These are phyloP conservation scores for Siphamia tubifer DNA, from an alignment of 2,113 vertebrate species.

Conservation along the genomic window DNA sequence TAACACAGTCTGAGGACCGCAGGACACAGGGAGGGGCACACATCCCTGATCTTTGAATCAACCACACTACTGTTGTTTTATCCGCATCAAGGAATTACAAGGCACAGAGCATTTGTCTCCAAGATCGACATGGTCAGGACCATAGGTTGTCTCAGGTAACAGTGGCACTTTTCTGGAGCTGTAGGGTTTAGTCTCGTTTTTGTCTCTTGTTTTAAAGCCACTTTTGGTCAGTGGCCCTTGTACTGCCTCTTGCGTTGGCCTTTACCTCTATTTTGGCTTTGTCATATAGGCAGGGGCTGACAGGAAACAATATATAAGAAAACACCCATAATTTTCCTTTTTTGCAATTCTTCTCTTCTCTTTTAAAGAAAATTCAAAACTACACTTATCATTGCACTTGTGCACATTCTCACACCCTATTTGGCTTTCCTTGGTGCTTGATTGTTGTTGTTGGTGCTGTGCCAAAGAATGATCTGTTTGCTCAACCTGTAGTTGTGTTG, in stretches of 20 bases:
- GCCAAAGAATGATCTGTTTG: constrained; percentile 33
- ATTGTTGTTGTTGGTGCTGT: constrained; percentile 46
- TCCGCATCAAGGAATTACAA: constrained; percentile 41
- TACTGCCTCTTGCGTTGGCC: constrained; percentile 1
- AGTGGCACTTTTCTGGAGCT: neutral
- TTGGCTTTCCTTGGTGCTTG: constrained; percentile 30
- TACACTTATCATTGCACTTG: neutral
- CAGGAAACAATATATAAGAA: neutral
- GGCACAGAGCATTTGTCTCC: constrained; percentile 33
- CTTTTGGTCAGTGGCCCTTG: neutral
- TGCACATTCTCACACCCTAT: constrained; percentile 40
- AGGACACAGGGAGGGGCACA: constrained; percentile 47
- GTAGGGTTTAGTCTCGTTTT: neutral
- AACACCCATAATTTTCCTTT: neutral
- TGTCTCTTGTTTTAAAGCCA: neutral
- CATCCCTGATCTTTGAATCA: constrained; percentile 39
- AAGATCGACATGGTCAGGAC: too few relatives aligned
- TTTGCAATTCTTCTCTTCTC: neutral
- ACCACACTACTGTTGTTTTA: constrained; percentile 25
- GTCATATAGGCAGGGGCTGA: neutral
- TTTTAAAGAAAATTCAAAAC: neutral
- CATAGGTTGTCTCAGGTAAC: neutral
- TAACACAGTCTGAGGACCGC: constrained; percentile 50
- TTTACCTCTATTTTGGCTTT: constrained; percentile 14
- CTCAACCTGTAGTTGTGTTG: constrained; percentile 18